Conservation (phyloP, 2,797 vertebrate genomes). For the Tinamus major region DNA sequence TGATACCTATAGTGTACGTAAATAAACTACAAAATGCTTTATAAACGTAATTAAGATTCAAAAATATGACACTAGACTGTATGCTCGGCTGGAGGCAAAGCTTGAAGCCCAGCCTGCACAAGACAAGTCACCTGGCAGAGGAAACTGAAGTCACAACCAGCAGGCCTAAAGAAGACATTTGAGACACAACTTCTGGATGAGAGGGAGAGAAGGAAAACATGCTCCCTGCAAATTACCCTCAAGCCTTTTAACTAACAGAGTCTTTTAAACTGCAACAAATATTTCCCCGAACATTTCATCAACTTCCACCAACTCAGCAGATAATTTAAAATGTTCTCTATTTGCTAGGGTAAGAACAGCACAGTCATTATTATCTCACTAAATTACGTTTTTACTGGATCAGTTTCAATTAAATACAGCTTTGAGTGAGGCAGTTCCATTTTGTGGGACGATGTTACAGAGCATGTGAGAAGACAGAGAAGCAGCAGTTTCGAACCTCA, state of each 20-base stretch:
- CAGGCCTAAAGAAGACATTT: not conserved
- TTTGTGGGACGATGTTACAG: not conserved
- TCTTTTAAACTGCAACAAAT: not conserved
- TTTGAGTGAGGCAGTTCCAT: slow-evolving; percentile 38
- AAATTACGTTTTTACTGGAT: slow-evolving; percentile 46
- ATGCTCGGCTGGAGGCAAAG: not conserved
- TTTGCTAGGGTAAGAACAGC: slow-evolving; percentile 3
- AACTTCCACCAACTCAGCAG: not conserved
- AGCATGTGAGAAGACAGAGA: not conserved
- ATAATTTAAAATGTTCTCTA: slow-evolving; percentile 23
- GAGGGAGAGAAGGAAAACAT: not conserved
- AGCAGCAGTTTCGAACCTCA: not conserved
- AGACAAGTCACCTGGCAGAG: not conserved
- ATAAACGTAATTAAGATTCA: not conserved
- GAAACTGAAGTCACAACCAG: not conserved
- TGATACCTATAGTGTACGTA: not conserved
- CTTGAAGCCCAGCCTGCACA: not conserved
- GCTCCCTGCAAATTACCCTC: not conserved
- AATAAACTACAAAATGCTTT: not conserved
- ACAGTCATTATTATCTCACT: slow-evolving; percentile 29
- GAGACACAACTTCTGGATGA: not conserved
- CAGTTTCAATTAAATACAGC: slow-evolving; percentile 58
- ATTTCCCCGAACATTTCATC: slow-evolving; percentile 2
- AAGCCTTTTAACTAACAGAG: not conserved
- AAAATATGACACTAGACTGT: not conserved